Evolutionary conservation across 2,888 invertebrate genomes (phyloP), one percentile per base, ranked within the genome.

Genomic region (Apamea anceps): DNA sequence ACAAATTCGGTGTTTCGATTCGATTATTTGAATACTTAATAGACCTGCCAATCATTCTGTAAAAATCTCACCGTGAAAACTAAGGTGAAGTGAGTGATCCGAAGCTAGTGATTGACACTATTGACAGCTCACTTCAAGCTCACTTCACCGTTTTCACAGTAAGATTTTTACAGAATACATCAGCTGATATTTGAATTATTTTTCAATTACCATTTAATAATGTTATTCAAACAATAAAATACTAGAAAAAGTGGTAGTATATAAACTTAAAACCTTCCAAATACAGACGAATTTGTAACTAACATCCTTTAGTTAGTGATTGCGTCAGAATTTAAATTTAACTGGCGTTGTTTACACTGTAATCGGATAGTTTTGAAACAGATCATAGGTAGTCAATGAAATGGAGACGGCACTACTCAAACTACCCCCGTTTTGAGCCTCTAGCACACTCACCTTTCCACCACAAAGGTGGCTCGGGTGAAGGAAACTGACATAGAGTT

Each of bases 381-480:
- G n/a, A 72, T 13, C 4, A 42, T 42, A 21, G 0, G 7, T 42
- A 37, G n/a, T 62, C n/a, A 37, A 62, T 48, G 21, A 37, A 48
- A 77, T 37, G 62, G n/a, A 76, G 4, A 25, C 32, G 1, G 18
- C 12, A 32, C 8, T 75, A 37, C 13, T 48, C 37, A 12, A 77
- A 21, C n/a, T 37, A 42, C 10, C 15, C 18, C 1, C 28, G 15
- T 12, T 51, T 45, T 7, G 6, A 51, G 5, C n/a, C n/a, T 42
- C n/a, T 51, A 45, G 2, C 25, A n/a, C 71, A 37, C 48, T 78
- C 32, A 3, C 32, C n/a, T 54, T 68, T 70, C 7, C 21, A 63
- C 12, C 48, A 60, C 54, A 68, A 60, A 75, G 81, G 57, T n/a
- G 45, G 25, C 28, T 68, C 37, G n/a, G 82, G 62, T 57, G 67